These are phyloP conservation scores for Megaceryle maxima DNA, from an alignment of 2,113 vertebrate species.

Conservation along the genomic window DNA sequence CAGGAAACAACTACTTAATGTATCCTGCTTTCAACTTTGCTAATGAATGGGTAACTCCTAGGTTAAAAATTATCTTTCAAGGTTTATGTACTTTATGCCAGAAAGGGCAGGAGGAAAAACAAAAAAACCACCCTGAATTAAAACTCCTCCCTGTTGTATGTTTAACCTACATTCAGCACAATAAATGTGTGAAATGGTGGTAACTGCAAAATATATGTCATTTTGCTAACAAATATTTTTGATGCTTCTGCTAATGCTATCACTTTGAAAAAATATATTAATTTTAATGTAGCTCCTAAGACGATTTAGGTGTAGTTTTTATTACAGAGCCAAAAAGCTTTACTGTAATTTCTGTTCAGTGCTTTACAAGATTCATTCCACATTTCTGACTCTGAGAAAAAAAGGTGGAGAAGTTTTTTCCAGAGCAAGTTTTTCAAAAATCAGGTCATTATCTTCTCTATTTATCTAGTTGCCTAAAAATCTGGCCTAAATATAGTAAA, in stretches of 20 bases:
- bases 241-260: neutral
- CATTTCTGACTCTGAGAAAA: neutral
- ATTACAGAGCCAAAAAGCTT: neutral
- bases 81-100: conserved; percentile 49
- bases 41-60: conserved; percentile 71
- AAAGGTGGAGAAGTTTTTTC: neutral
- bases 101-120: neutral
- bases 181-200: neutral
- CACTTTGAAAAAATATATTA: neutral
- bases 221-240: neutral
- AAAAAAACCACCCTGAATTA: neutral
- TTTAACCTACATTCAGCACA: neutral
- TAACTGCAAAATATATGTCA: neutral
- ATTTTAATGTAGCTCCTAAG: neutral
- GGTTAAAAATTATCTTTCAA: conserved; percentile 78
- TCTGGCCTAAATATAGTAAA: neutral
- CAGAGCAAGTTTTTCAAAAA: neutral
- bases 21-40: conserved; percentile 40
- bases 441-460: neutral
- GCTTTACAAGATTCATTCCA: neutral
- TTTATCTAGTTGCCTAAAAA: neutral
- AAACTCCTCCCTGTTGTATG: neutral
- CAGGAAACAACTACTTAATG: conserved; percentile 53
- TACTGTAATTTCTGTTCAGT: neutral
- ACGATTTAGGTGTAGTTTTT: neutral